Evolutionary conservation across 2,888 invertebrate genomes (phyloP).

Genomic region (Leucophenga maculata): DNA sequence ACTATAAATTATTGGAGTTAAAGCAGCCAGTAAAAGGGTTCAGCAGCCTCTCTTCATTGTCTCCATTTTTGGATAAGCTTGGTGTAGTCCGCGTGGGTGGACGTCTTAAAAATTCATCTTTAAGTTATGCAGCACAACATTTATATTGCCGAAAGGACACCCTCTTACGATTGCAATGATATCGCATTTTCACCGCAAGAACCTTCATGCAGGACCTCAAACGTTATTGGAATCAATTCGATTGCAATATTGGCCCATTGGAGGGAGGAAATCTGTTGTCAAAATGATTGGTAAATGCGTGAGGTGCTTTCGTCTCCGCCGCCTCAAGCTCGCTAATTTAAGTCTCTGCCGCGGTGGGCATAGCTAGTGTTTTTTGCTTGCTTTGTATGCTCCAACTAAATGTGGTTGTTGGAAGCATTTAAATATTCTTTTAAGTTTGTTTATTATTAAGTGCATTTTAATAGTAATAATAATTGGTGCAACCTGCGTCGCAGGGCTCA

Average conservation of each 20-base stretch:
- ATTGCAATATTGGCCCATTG: conserved; percentile 32
- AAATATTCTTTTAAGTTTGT: no score
- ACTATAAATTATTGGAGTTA: not conserved
- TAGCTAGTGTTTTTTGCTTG: no score
- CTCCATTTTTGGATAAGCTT: not conserved
- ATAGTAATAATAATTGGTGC: no score
- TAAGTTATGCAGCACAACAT: not conserved
- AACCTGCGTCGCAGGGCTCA: no score
- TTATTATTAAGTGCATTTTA: no score
- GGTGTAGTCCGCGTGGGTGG: not conserved
- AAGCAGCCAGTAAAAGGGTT: not conserved
- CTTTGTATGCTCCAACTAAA: no score
- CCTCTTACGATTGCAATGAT: conserved; percentile 24
- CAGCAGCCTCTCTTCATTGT: not conserved
- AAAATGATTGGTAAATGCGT: not conserved
- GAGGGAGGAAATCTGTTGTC: not conserved
- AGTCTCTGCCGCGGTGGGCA: no score
- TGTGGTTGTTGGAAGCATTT: no score
- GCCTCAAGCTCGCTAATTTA: no score
- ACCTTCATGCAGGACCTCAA: conserved; percentile 23
- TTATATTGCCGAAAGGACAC: not conserved
- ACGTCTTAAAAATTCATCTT: not conserved
- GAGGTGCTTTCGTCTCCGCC: no score
- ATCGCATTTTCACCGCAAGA: conserved; percentile 23
- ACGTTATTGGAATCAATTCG: not conserved